Base-by-base conservation (phyloP, 1,140 invertebrate genomes). In the Neodiprion fabricii region DNA sequence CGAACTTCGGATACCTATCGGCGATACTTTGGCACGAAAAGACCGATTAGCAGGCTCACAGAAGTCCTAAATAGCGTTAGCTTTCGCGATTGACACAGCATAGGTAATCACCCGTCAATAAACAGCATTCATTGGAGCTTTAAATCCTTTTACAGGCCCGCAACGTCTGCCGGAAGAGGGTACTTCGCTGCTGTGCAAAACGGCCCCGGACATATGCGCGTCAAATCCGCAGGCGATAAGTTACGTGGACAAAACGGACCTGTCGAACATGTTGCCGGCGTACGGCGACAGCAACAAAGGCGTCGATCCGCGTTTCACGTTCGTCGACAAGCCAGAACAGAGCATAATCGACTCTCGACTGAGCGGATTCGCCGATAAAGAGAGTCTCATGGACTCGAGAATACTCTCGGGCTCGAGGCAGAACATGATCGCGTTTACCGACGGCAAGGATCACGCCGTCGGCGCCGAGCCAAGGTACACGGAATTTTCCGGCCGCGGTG, bases 161-260 rank as follows among this genome's bases (percentile, higher is more conserved):
- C 84, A 84, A 40, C 81, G 84, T 72, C 71, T 85, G n/a, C 82
- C 83, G 0, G 87, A 88, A 74, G 87, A 88, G 72, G 87, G 86
- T 11, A 87, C 87, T 4, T 88, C 87, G 5, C 78, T 89, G 12
- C 79, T 88, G 21, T 89, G 86, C 72, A 89, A 88, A 74, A 83
- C 87, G 17, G 87, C 87, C 0, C 87, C 87, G 7, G 87, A 89
- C 72, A 88, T 89, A 70, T 89, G 87, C 70, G 84, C 86, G 0
- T 88, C 88, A 0, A 89, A 89, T 71, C 87, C 88, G 3, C 85
- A 88, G 72, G 83, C 82, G 3, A 88, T 88, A 75, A 88, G 86
- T 73, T 88, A 88, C 74, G 88, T 88, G 47, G 86, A 88, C 80
- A 88, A 88, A 67, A 82, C 86, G 69, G 87, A 87, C 67, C 76